A percentile compares a stretch with the other conserved stretches of the same genome.
Conservation (phyloP, 2,888 invertebrate species). For the Acrobasis consociella region DNA sequence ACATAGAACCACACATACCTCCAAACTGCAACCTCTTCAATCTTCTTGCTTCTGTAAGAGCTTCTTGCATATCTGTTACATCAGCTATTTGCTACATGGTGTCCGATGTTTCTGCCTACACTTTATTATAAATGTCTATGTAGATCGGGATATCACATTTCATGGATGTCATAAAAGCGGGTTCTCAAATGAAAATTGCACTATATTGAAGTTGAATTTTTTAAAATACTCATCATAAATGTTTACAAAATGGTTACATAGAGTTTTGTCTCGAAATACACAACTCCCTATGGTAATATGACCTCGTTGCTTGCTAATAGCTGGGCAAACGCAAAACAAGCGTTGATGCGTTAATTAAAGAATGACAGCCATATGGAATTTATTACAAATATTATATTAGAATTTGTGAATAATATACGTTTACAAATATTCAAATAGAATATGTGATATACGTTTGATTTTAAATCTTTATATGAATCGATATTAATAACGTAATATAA, state of each 20-base stretch:
- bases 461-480: not conserved
- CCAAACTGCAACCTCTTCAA: conserved; percentile 9
- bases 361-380: not conserved
- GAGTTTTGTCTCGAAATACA: not conserved
- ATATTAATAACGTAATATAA: not conserved
- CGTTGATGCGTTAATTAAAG: not conserved
- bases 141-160: not conserved
- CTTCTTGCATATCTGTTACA: conserved; percentile 20
- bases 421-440: not conserved
- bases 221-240: not conserved
- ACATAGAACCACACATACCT: conserved; percentile 10
- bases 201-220: not conserved
- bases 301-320: conserved; percentile 7
- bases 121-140: not conserved
- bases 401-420: not conserved
- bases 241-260: not conserved
- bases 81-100: conserved; percentile 16
- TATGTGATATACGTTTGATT: not conserved
- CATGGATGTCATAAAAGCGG: not conserved
- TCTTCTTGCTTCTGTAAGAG: conserved; percentile 17
- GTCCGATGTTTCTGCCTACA: conserved; percentile 2
- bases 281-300: conserved; percentile 6
- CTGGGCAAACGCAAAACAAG: conserved; percentile 2
- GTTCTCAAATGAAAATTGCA: not conserved
- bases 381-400: not conserved